phyloP scores from a whole-genome alignment of 2,888 invertebrate species.

The Oasisia sp. region DNA sequence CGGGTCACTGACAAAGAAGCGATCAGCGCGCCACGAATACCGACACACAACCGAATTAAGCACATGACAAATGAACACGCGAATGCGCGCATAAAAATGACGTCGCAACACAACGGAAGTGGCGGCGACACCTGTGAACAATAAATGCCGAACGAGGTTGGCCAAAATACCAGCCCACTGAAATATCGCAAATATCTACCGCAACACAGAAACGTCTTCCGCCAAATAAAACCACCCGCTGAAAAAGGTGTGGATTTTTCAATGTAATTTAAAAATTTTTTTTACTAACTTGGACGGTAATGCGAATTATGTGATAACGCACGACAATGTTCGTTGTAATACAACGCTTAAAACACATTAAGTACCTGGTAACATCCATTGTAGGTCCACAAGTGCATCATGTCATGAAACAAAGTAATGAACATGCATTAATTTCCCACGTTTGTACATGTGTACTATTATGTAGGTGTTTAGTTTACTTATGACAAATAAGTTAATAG shows the following conservation, averaged over 20 bases:
- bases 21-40: conserved; percentile 12
- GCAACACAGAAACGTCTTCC: background rate
- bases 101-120: background rate
- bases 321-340: no score
- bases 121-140: background rate
- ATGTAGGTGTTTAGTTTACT: background rate
- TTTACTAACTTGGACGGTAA: background rate
- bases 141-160: background rate
- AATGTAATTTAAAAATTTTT: background rate
- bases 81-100: background rate
- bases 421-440: no score
- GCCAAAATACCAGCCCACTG: background rate
- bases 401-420: no score
- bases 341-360: no score
- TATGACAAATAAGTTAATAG: background rate
- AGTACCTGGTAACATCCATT: no score
- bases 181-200: background rate
- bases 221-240: background rate
- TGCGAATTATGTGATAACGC: background rate
- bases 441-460: background rate
- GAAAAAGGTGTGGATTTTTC: background rate
- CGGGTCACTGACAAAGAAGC: background rate
- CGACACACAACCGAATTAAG: conserved; percentile 11
- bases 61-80: background rate
- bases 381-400: no score